Evolutionary conservation across 92 coral and sea anemone species (phyloP), one percentile per base, ranked within the genome.

Genomic region (Epizoanthus stellaris): DNA sequence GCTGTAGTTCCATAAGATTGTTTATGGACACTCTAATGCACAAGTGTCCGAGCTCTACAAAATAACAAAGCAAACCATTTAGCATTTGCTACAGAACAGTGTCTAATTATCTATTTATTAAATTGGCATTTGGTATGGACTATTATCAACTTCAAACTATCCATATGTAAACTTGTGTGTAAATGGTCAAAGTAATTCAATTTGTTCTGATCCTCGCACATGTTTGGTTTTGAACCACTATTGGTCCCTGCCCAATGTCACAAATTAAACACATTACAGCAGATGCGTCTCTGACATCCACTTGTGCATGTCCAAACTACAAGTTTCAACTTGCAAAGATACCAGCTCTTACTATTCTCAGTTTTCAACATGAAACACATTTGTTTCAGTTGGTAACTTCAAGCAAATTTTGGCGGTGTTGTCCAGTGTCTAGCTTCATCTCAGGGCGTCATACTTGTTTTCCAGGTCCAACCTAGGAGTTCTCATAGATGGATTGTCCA

Each of bases 371-470:
- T 13, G 73, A 40, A 38, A 36, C 12, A 14, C 16, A 38, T 68
- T 15, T 14, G 34, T 14, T 68, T 38, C 49, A 14, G 73, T 38
- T 38, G 49, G 73, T 38, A 15, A 25, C 7, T 68, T 14, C 42
- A 5, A 68, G 47, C 21, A 68, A 36, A 15, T 38, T 38, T 68
- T 68, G 70, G 17, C 70, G 6, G 8, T 14, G 39, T 52, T 34
- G 49, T 36, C 21, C 12, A 25, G 47, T 19, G 47, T 61, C 70
- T 87, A 94, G 73, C 93, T 92, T 80, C 93, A 87, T 81, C 98
- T 90, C 63, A 96, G 88, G 49, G 98, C 99, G 62, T 95, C 98
- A 77, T 85, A 96, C 83, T 96, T 96, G 89, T 96, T 96, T 76
- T 88, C 99, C 82, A 96, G 87, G 82, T 95, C 97, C 52, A 96